A percentile compares a stretch with the other conserved stretches of the same genome.
Conservation (phyloP, 64 coral and sea anemone species). For the Actinia tenebrosa region DNA sequence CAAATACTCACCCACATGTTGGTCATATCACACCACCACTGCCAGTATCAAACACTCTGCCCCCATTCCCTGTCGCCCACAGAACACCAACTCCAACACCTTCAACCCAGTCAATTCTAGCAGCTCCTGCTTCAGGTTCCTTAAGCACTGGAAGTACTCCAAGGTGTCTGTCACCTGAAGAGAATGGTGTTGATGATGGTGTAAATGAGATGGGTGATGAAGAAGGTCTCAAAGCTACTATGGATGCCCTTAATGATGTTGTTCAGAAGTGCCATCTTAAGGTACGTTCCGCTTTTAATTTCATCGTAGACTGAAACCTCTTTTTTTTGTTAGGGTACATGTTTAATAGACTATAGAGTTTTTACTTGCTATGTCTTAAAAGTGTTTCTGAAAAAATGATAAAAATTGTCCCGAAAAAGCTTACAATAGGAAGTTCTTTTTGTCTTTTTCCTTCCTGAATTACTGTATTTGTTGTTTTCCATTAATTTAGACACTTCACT, state of each 20-base stretch:
- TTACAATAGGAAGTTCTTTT: too few species aligned
- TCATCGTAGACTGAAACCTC: not conserved
- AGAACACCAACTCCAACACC: conserved; percentile 61
- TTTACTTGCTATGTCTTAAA: too few species aligned
- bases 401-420: too few species aligned
- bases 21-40: conserved; percentile 5
- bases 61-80: conserved; percentile 8
- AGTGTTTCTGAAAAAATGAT: too few species aligned
- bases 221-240: conserved; percentile 78
- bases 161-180: conserved; percentile 57
- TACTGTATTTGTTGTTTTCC: too few species aligned
- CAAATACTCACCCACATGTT: conserved; percentile 11
- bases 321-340: not conserved
- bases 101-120: not conserved
- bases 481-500: too few species aligned
- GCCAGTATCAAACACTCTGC: conserved; percentile 28
- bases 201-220: conserved; percentile 49
- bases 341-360: too few species aligned
- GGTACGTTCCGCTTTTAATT: not conserved
- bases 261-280: conserved; percentile 54
- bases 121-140: conserved; percentile 32
- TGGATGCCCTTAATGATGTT: conserved; percentile 91
- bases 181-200: conserved; percentile 32
- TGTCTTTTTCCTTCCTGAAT: too few species aligned
- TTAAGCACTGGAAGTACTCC: conserved; percentile 84